Evolutionary conservation across 2,113 vertebrate species (phyloP).

Genomic region (Orcinus orca): DNA sequence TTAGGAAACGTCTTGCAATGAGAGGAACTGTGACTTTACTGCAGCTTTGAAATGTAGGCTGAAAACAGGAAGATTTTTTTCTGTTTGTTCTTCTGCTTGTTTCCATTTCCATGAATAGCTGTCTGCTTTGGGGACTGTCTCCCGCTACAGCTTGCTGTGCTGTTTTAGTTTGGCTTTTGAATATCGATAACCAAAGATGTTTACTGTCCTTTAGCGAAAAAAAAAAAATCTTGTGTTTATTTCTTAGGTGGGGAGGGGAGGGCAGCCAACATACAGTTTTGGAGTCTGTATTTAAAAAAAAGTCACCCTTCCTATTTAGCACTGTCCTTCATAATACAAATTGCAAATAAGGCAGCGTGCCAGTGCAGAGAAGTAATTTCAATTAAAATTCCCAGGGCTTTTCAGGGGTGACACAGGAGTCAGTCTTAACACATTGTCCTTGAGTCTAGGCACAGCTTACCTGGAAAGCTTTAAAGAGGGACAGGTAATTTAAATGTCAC

Average conservation of each 20-base stretch:
- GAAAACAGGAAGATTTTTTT: slow-evolving; percentile 9
- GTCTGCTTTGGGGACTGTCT: slow-evolving; percentile 55
- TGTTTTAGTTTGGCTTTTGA: slow-evolving; percentile 57
- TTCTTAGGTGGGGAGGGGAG: slow-evolving; percentile 19
- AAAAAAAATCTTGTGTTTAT: slow-evolving; percentile 12
- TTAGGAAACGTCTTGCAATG: background rate
- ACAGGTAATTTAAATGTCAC: slow-evolving; percentile 50
- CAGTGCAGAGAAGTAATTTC: slow-evolving; percentile 73
- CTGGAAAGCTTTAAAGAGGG: slow-evolving; percentile 64
- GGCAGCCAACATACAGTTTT: background rate
- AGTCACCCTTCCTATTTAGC: slow-evolving; percentile 65
- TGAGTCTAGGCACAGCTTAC: slow-evolving; percentile 66
- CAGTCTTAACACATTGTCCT: slow-evolving; percentile 63
- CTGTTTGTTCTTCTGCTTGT: slow-evolving; percentile 56
- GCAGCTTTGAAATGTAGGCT: slow-evolving; percentile 25
- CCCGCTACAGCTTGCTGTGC: background rate
- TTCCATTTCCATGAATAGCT: slow-evolving; percentile 39
- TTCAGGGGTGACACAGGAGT: slow-evolving; percentile 56
- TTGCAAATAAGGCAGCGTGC: slow-evolving; percentile 77
- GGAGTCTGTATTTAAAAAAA: slow-evolving; percentile 42
- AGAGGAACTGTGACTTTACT: background rate
- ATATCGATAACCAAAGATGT: slow-evolving; percentile 58
- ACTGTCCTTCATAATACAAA: slow-evolving; percentile 76
- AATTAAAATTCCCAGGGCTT: slow-evolving; percentile 76
- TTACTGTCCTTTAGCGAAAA: slow-evolving; percentile 33